Base-by-base conservation (phyloP, 2,797 vertebrate species). In the Crotalus adamanteus region DNA sequence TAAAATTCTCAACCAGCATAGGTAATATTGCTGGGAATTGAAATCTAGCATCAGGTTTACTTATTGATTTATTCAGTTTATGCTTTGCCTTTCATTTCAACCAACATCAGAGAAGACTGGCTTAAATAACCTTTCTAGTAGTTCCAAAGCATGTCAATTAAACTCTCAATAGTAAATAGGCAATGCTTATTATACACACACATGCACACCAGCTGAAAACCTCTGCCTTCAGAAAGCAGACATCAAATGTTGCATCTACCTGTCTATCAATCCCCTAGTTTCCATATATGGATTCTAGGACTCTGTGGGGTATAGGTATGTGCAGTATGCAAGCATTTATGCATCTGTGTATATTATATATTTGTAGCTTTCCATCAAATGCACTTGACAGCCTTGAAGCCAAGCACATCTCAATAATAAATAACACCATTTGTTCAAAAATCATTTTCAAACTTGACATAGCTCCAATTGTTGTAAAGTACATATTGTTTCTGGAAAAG, bases 351-450 rank as follows among this genome's bases (percentile, higher is more conserved):
- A 47, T 83, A 83, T 61, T 59, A 88, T 91, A 47, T 26, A 86
- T 89, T 13, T 69, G 22, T 57, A 28, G 83, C 6, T 51, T 37
- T 73, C 73, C 16, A 28, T 86, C 55, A 51, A 3, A 1, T 89
- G 94, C 94, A 31, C n/a, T 91, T 86, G 18, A 0, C 1, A 92
- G 37, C 55, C 26, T 1, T 1, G 85, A 90, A 88, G 60, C 63
- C 93, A 88, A 47, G 6, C 16, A 25, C 86, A 93, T 90, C 94
- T 93, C 89, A 56, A 92, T 95, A 92, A 92, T 18, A 93, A 93
- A 93, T 20, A 92, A 2, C 6, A 93, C 1, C 0, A 22, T 2
- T 57, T 90, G 42, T 51, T 55, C 59, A 53, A 0, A 55, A 55
- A 8, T 89, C 53, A 86, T 87, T 95, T 87, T 96, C 61, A 92